These are phyloP conservation scores for Dynastes tityus DNA, from an alignment of 2,888 invertebrate species.

Conservation along the genomic window DNA sequence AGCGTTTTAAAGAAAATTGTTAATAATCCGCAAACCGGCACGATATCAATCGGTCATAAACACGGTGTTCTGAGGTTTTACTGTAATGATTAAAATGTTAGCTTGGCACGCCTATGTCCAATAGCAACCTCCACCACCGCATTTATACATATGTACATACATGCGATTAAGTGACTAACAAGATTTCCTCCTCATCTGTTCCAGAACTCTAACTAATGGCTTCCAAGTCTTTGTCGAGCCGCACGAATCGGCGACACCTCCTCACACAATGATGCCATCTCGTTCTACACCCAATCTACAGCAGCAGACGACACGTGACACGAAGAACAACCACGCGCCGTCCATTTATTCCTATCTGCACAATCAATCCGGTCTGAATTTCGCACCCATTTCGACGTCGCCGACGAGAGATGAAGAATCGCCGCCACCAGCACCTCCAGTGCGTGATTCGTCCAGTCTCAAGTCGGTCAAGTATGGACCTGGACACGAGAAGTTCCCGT, in stretches of 20 bases:
- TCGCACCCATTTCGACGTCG: slow-evolving; percentile 59
- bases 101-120: too few relatives aligned
- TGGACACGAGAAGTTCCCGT: slow-evolving; percentile 83
- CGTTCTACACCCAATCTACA: slow-evolving; percentile 71
- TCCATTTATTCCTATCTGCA: slow-evolving; percentile 65
- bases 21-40: too few relatives aligned
- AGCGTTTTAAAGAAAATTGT: too few relatives aligned
- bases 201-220: slow-evolving; percentile 65
- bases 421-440: slow-evolving; percentile 76
- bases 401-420: slow-evolving; percentile 71
- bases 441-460: slow-evolving; percentile 79
- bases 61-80: too few relatives aligned
- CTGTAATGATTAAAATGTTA: too few relatives aligned
- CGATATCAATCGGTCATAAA: too few relatives aligned
- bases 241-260: slow-evolving; percentile 34
- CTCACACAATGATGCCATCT: slow-evolving; percentile 69
- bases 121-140: too few relatives aligned
- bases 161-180: background rate
- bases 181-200: slow-evolving; percentile 19
- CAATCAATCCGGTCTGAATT: slow-evolving; percentile 63
- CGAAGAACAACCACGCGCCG: slow-evolving; percentile 57
- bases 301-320: slow-evolving; percentile 61
- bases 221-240: slow-evolving; percentile 55
- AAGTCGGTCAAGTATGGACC: slow-evolving; percentile 79
- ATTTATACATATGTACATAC: too few relatives aligned